These are phyloP conservation scores for Baryphthengus martii DNA, from an alignment of 2,113 vertebrate species.

Conservation along the genomic window DNA sequence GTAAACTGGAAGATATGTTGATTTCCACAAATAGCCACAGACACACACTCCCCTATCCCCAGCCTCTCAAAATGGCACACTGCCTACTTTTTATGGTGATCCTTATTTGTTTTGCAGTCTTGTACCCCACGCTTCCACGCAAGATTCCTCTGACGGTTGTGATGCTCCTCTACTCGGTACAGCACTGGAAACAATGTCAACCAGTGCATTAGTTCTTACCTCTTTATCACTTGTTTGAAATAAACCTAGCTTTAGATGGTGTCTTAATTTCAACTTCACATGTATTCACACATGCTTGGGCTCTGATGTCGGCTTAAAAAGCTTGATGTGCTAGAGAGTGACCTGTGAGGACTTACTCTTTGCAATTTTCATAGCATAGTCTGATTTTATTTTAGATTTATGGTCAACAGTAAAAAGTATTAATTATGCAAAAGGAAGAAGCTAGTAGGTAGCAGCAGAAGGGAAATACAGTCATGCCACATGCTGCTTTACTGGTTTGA, in stretches of 20 bases:
- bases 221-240: background rate
- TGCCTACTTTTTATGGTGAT: background rate
- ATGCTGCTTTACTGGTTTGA: background rate
- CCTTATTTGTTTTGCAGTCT: background rate
- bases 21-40: background rate
- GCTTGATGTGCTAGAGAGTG: background rate
- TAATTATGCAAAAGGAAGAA: background rate
- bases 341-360: background rate
- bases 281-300: background rate
- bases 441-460: background rate
- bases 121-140: fast-evolving
- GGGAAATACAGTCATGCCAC: background rate
- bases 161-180: background rate
- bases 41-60: background rate
- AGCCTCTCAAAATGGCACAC: background rate
- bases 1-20: background rate
- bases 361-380: background rate
- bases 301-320: background rate
- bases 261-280: background rate
- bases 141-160: fast-evolving
- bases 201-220: background rate
- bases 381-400: background rate
- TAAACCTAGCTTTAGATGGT: background rate
- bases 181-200: background rate
- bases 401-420: background rate